phyloP scores from a whole-genome alignment of 1,140 invertebrate genomes.

The Calephelis virginiensis region DNA sequence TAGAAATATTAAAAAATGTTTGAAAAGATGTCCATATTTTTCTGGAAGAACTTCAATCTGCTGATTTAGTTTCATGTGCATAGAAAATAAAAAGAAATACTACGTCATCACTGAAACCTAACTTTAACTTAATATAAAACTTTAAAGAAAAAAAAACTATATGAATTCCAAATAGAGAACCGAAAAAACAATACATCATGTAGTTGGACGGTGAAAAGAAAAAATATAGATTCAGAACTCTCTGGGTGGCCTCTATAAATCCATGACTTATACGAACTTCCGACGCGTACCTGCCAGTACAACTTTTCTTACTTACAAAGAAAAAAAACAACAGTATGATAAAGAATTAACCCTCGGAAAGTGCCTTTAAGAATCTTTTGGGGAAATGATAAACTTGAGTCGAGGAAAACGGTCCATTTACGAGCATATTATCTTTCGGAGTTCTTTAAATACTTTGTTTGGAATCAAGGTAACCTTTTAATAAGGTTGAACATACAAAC shows the following conservation, averaged over 20 bases:
- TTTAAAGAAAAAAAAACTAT: slow-evolving; percentile 25
- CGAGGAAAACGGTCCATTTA: slow-evolving; percentile 6
- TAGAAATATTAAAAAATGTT: too few species aligned
- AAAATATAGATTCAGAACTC: slow-evolving; percentile 46
- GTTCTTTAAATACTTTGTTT: slow-evolving; percentile 1
- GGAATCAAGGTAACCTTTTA: not conserved
- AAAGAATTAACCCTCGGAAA: slow-evolving; percentile 31
- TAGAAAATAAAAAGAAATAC: too few species aligned
- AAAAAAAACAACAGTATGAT: slow-evolving; percentile 31
- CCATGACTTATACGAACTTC: slow-evolving; percentile 33
- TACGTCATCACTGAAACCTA: not conserved
- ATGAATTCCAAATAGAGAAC: slow-evolving; percentile 45
- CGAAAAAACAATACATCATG: slow-evolving; percentile 44
- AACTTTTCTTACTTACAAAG: slow-evolving; percentile 30
- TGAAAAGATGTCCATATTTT: too few species aligned
- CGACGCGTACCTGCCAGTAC: slow-evolving; percentile 25
- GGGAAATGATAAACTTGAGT: slow-evolving; percentile 14
- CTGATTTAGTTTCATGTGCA: too few species aligned
- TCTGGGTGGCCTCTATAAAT: slow-evolving; percentile 46
- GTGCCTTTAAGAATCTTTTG: slow-evolving; percentile 22
- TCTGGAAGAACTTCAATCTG: too few species aligned
- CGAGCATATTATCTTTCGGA: not conserved
- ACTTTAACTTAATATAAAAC: slow-evolving; percentile 11
- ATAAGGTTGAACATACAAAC: too few species aligned
- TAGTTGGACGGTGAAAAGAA: slow-evolving; percentile 31